These are phyloP conservation scores for Bombus consobrinus DNA, from an alignment of 1,140 invertebrate species.

Conservation along the genomic window DNA sequence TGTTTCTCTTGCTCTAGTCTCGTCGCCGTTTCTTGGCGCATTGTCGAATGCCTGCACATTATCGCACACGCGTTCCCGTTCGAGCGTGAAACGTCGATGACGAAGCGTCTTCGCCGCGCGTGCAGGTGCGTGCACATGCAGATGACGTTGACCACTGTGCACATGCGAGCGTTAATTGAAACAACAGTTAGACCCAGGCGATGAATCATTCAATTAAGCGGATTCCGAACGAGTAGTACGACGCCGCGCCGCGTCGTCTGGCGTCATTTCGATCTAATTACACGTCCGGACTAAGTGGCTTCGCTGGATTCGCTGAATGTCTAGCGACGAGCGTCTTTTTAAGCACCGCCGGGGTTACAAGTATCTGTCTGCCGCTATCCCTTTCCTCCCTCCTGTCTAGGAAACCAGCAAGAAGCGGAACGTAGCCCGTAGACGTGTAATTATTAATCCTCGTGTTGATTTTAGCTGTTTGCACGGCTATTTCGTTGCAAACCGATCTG, in stretches of 20 bases:
- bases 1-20: conserved; percentile 1
- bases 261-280: conserved; percentile 54
- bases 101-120: background rate
- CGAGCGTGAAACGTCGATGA: conserved; percentile 24
- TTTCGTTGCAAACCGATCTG: background rate
- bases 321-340: conserved; percentile 33
- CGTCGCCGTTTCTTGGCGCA: background rate
- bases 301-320: conserved; percentile 33
- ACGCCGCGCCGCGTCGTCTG: conserved; percentile 44
- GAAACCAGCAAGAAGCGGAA: background rate
- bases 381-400: background rate
- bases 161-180: conserved; percentile 46
- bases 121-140: conserved; percentile 39
- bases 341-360: conserved; percentile 1
- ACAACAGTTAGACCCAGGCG: conserved; percentile 32
- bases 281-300: conserved; percentile 37
- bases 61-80: conserved; percentile 9
- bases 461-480: background rate
- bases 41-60: background rate
- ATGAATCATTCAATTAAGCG: conserved; percentile 55
- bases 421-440: background rate
- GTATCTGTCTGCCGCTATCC: conserved; percentile 3
- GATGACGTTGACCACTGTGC: conserved; percentile 21
- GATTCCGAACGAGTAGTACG: conserved; percentile 46
- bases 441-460: background rate